These are phyloP conservation scores for Cephonodes hylas DNA, from an alignment of 2,888 invertebrate genomes.

Conservation along the genomic window DNA sequence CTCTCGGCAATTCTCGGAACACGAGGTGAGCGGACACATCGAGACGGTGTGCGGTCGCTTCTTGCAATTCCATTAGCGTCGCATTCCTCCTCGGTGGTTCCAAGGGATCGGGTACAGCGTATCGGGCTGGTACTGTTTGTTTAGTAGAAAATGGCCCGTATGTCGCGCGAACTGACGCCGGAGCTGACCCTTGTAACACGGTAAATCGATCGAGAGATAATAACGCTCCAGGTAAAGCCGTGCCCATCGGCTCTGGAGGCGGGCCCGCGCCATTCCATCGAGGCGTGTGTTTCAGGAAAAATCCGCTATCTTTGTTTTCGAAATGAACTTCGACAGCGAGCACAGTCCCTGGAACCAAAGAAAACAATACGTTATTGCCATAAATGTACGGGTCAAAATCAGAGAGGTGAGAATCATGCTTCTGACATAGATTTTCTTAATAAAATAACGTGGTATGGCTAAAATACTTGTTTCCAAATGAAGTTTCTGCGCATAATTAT, in stretches of 20 bases:
- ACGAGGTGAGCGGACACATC: conserved; percentile 97
- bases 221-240: conserved; percentile 83
- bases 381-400: too few relatives aligned
- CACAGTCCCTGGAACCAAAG: conserved; percentile 83
- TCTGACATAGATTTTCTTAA: too few relatives aligned
- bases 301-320: conserved; percentile 94
- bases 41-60: conserved; percentile 86
- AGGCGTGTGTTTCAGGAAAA: conserved; percentile 91
- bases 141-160: conserved; percentile 98
- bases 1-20: conserved; percentile 91
- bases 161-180: conserved; percentile 94
- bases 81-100: conserved; percentile 83
- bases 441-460: too few relatives aligned
- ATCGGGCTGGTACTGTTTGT: conserved; percentile 94
- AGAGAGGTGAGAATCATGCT: too few relatives aligned
- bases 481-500: too few relatives aligned
- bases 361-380: conserved; percentile 31
- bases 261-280: conserved; percentile 84
- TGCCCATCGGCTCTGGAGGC: conserved; percentile 69
- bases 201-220: conserved; percentile 94
- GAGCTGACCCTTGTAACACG: conserved; percentile 94
- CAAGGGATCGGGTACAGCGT: conserved; percentile 92
- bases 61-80: conserved; percentile 80
- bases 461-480: too few relatives aligned
- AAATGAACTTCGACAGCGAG: conserved; percentile 93